These are phyloP conservation scores for Alectoris magna DNA, from an alignment of 2,797 vertebrate genomes.

Conservation along the genomic window DNA sequence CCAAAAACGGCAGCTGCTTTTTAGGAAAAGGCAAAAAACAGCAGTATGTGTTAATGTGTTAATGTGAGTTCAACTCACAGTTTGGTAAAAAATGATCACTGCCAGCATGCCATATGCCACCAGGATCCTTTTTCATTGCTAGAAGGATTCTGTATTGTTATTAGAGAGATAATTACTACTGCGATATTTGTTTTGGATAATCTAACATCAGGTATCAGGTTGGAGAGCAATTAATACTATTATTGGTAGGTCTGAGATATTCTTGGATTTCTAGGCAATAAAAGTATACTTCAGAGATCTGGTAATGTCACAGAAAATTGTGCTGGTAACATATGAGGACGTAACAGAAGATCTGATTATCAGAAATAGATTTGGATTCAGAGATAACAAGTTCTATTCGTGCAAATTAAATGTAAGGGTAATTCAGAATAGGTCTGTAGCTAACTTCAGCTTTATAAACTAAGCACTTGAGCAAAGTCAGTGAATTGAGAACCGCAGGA, in stretches of 20 bases:
- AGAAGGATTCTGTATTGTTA: not conserved
- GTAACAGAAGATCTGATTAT: not conserved
- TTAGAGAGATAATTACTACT: conserved; percentile 24
- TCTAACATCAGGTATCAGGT: conserved; percentile 26
- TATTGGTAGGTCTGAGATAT: not conserved
- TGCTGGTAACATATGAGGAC: not conserved
- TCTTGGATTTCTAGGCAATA: conserved; percentile 5
- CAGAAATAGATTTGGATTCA: not conserved
- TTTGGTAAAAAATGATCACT: conserved; percentile 9
- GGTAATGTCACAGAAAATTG: not conserved
- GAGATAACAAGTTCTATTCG: not conserved
- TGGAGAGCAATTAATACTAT: conserved; percentile 2
- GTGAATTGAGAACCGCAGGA: not conserved
- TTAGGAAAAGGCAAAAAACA: conserved; percentile 5
- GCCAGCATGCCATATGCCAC: conserved; percentile 18
- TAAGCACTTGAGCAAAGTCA: not conserved
- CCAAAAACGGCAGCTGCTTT: not conserved
- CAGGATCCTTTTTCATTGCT: conserved; percentile 1
- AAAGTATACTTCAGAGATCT: not conserved
- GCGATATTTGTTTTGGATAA: not conserved
- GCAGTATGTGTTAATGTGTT: not conserved
- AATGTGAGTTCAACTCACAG: not conserved
- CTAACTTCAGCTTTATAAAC: not conserved
- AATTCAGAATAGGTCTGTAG: not conserved
- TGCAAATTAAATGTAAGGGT: not conserved